phyloP scores from a whole-genome alignment of 2,797 vertebrate genomes.

The Sebastes itinus region DNA sequence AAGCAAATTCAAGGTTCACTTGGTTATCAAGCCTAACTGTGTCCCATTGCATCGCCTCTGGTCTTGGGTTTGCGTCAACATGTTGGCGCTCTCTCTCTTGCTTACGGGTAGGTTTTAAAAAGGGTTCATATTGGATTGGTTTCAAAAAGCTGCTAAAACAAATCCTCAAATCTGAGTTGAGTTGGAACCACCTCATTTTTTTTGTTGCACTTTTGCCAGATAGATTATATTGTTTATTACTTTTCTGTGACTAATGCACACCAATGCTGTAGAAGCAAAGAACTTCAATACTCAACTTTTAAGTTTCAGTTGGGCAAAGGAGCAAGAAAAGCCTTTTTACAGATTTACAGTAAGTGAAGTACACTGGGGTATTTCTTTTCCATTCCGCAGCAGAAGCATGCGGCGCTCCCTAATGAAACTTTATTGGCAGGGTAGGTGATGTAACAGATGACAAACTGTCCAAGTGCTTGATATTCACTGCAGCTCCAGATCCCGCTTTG shows the following conservation, averaged over 20 bases:
- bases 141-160: neutral
- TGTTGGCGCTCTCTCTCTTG: too few species aligned
- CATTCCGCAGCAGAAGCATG: constrained; percentile 47
- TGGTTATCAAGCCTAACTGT: neutral
- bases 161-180: neutral
- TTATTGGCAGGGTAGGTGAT: constrained; percentile 79
- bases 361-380: constrained; percentile 65
- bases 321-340: neutral
- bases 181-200: neutral
- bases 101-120: too few species aligned
- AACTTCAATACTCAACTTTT: neutral
- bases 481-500: constrained; percentile 70
- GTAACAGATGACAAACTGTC: constrained; percentile 78
- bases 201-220: neutral
- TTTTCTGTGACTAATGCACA: neutral
- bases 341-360: constrained; percentile 38
- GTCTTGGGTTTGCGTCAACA: too few species aligned
- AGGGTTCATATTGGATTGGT: too few species aligned
- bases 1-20: neutral
- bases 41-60: neutral
- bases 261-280: neutral
- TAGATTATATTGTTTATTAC: neutral
- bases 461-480: constrained; percentile 76
- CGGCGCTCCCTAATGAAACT: constrained; percentile 70
- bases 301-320: neutral